Evolutionary conservation across 1,140 invertebrate species (phyloP).

Genomic region (Cydia fagiglandana): DNA sequence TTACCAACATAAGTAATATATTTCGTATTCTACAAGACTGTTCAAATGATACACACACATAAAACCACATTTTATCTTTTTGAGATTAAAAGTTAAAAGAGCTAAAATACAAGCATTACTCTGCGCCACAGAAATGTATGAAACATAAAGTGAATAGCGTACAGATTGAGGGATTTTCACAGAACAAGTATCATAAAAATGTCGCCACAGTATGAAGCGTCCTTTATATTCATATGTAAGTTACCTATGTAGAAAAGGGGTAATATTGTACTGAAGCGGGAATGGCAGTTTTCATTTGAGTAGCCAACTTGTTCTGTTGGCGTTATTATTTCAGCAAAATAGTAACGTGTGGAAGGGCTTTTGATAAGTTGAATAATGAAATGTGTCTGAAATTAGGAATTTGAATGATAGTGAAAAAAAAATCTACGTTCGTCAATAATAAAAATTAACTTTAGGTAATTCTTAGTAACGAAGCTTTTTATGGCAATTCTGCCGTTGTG

Average conservation of each 20-base stretch:
- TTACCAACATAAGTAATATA: no score
- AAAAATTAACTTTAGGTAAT: not conserved
- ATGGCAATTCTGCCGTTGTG: no score
- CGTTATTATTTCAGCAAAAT: slow-evolving; percentile 10
- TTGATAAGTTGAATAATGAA: not conserved
- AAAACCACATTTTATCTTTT: not conserved
- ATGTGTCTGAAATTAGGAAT: not conserved
- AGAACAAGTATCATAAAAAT: slow-evolving; percentile 32
- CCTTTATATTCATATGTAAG: slow-evolving; percentile 28
- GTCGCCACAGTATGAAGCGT: slow-evolving; percentile 23
- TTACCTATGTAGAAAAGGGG: slow-evolving; percentile 32
- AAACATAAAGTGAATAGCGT: slow-evolving; percentile 29
- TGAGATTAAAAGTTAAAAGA: not conserved
- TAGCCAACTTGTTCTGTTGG: slow-evolving; percentile 23
- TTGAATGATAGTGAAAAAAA: not conserved
- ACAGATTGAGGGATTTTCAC: slow-evolving; percentile 30
- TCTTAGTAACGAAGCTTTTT: no score
- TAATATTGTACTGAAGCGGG: slow-evolving; percentile 24
- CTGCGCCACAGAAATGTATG: slow-evolving; percentile 16
- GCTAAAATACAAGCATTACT: not conserved
- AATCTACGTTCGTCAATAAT: not conserved
- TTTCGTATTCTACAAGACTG: not conserved
- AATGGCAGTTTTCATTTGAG: slow-evolving; percentile 29
- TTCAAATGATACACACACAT: not conserved
- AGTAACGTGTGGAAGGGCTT: slow-evolving; percentile 1